Conservation (phyloP, 1,140 invertebrate species). For the Caenorhabditis inopinata region DNA sequence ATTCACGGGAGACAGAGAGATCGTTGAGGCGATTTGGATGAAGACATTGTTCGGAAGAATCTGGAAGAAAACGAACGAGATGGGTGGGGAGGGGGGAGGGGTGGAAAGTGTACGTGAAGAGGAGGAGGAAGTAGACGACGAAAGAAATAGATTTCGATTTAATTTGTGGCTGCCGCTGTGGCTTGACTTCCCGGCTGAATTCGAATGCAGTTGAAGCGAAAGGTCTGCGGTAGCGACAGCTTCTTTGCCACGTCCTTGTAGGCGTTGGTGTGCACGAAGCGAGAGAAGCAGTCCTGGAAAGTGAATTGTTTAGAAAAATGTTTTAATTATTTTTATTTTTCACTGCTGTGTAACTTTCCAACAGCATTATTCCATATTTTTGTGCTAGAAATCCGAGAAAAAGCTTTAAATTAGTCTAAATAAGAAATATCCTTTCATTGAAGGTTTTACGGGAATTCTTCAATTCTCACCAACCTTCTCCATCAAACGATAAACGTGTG, state of each 20-base stretch:
- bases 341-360: too few species aligned
- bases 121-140: conserved; percentile 7
- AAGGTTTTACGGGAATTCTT: too few species aligned
- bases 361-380: too few species aligned
- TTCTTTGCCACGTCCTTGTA: conserved; percentile 53
- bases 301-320: background rate
- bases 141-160: background rate
- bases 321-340: background rate
- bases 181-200: background rate
- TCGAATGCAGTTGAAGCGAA: conserved; percentile 46
- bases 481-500: conserved; percentile 51
- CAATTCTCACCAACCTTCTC: conserved; percentile 36
- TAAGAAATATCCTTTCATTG: too few species aligned
- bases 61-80: background rate
- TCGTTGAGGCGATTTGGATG: conserved; percentile 13
- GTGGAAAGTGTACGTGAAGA: background rate
- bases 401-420: too few species aligned
- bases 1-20: background rate
- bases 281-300: conserved; percentile 51
- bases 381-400: too few species aligned
- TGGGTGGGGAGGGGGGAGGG: background rate
- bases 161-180: background rate
- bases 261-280: conserved; percentile 50
- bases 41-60: background rate
- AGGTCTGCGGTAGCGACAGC: conserved; percentile 48